Evolutionary conservation across 2,888 invertebrate species (phyloP).

Genomic region (Eurois occulta): DNA sequence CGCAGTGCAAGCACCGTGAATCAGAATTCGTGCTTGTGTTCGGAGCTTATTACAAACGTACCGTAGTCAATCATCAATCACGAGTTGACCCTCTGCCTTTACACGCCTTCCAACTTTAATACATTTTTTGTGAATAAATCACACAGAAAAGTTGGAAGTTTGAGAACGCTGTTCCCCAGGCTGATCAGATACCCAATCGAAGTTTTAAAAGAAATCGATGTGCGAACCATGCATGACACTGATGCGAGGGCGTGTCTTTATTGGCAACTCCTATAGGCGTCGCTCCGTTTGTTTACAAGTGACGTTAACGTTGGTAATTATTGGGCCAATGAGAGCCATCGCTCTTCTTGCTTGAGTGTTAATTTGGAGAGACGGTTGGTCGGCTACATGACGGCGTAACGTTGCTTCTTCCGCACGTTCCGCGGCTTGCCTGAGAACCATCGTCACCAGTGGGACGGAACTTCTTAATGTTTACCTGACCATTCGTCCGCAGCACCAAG

Average conservation of each 20-base stretch:
- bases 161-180: slow-evolving; percentile 17
- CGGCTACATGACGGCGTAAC: slow-evolving; percentile 62
- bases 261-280: slow-evolving; percentile 61
- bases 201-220: slow-evolving; percentile 8
- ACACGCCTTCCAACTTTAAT: slow-evolving; percentile 37
- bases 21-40: slow-evolving; percentile 78
- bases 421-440: slow-evolving; percentile 80
- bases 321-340: slow-evolving; percentile 48
- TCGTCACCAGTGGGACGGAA: slow-evolving; percentile 64
- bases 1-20: slow-evolving; percentile 67
- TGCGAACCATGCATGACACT: slow-evolving; percentile 7
- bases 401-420: slow-evolving; percentile 77
- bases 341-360: slow-evolving; percentile 54
- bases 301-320: slow-evolving; percentile 45
- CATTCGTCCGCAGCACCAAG: slow-evolving; percentile 50
- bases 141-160: slow-evolving; percentile 51
- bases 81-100: slow-evolving; percentile 72
- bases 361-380: slow-evolving; percentile 65
- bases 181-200: not conserved
- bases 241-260: slow-evolving; percentile 56
- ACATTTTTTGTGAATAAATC: slow-evolving; percentile 61
- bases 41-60: slow-evolving; percentile 66
- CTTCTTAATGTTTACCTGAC: slow-evolving; percentile 63
- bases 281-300: slow-evolving; percentile 32
- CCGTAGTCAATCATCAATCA: slow-evolving; percentile 81